phyloP scores from a whole-genome alignment of 2,888 invertebrate genomes.

The Drymonia ruficornis region DNA sequence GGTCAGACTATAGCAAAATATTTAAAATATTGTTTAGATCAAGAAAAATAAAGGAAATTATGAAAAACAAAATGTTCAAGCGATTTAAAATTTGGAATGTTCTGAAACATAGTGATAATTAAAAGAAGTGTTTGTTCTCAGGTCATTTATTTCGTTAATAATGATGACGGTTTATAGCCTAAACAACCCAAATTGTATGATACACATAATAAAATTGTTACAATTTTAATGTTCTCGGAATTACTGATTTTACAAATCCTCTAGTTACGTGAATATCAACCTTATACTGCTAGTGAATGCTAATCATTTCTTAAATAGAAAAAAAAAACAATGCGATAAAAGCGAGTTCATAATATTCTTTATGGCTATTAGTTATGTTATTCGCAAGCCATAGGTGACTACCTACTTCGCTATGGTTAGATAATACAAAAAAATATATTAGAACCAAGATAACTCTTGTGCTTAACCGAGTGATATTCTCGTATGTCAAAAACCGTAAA shows the following conservation, averaged over 20 bases:
- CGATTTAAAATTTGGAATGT: too few species aligned
- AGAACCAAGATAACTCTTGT: constrained; percentile 69
- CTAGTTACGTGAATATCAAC: constrained; percentile 32
- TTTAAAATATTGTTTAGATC: too few species aligned
- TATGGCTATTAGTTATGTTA: constrained; percentile 82
- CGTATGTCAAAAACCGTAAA: constrained; percentile 52
- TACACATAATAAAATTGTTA: constrained; percentile 19
- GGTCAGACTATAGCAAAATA: too few species aligned
- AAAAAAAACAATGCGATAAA: constrained; percentile 79
- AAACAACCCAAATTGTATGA: constrained; percentile 44
- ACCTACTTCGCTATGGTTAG: constrained; percentile 79
- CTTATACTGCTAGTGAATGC: constrained; percentile 36
- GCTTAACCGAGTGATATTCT: constrained; percentile 57
- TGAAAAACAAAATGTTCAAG: too few species aligned
- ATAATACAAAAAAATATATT: constrained; percentile 74
- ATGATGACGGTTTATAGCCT: constrained; percentile 64
- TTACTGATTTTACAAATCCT: constrained; percentile 11
- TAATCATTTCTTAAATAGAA: constrained; percentile 56
- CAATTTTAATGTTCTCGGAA: constrained; percentile 4
- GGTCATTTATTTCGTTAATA: constrained; percentile 76
- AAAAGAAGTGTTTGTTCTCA: constrained; percentile 60
- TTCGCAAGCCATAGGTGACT: constrained; percentile 81
- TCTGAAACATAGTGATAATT: constrained; percentile 5
- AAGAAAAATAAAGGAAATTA: too few species aligned
- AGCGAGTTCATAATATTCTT: constrained; percentile 77